Base-by-base conservation (phyloP, 2,113 vertebrate species). In the Tragelaphus strepsiceros region DNA sequence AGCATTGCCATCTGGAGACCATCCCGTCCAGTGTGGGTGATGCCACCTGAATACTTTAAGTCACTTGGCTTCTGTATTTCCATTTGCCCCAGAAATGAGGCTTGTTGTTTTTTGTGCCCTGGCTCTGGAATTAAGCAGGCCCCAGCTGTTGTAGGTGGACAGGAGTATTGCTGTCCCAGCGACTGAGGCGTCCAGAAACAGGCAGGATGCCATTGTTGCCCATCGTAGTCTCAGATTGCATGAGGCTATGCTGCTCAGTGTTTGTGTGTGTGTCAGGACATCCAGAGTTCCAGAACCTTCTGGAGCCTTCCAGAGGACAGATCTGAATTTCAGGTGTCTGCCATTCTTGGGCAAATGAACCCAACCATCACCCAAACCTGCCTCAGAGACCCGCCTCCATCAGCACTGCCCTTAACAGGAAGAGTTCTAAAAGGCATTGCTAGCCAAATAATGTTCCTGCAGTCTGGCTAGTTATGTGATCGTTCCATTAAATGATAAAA, bases 151-250 rank as follows among this genome's bases (percentile, higher is more conserved):
- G 32, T 17, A 2, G 46, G 39, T 35, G 14, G 30, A 32, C 10
- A 0, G 58, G 67, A 46, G 28, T 22, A 1, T 46, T 26, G 5
- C 16, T 10, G 10, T 16, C 15, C 56, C 0, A 0, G 19, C 19
- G 7, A 22, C 35, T 0, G 4, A 21, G 11, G 28, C 0, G 0
- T 74, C 53, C 54, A 51, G 24, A n/a, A 24, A 15, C 21, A 53
- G 58, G 24, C 24, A 9, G 28, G 56, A 24, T 2, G 46, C 26
- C 5, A 43, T 9, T 1, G 9, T 56, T 62, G n/a, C 5, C 2
- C 3, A 5, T 7, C 11, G 0, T 43, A 12, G 28, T 17, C 61
- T 28, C 0, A 6, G 4, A 19, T 19, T 59, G 49, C 3, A 2
- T 35, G 6, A 51, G 5, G 11, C 32, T 7, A 2, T 39, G 35